Conservation (phyloP, 2,797 vertebrate genomes). For the Danio choprae region DNA sequence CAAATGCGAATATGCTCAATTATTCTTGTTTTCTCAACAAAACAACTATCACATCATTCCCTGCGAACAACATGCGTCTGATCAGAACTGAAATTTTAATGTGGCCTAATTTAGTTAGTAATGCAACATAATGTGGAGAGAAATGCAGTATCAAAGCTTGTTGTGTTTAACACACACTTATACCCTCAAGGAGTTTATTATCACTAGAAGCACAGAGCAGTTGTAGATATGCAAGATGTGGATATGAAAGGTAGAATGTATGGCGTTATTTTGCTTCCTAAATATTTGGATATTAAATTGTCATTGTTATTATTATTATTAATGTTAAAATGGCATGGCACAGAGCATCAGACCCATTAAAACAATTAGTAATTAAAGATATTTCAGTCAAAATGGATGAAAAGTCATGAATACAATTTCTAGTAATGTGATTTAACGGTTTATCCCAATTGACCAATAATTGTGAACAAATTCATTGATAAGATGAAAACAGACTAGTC, state of each 20-base stretch:
- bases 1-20: not conserved
- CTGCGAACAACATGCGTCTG: not conserved
- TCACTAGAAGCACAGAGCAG: not conserved
- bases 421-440: too few relatives aligned
- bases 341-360: too few relatives aligned
- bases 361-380: too few relatives aligned
- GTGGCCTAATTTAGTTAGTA: not conserved
- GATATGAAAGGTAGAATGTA: not conserved
- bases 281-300: too few relatives aligned
- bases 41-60: not conserved
- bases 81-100: not conserved
- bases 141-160: not conserved
- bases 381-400: too few relatives aligned
- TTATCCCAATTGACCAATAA: too few relatives aligned
- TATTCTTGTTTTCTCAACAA: constrained; percentile 18
- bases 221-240: not conserved
- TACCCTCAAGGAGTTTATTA: constrained; percentile 6
- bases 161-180: not conserved
- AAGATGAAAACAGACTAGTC: too few relatives aligned
- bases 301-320: too few relatives aligned
- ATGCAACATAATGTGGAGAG: not conserved
- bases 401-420: too few relatives aligned
- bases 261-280: too few relatives aligned
- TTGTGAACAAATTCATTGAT: too few relatives aligned
- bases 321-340: too few relatives aligned